Conservation (phyloP, 2,797 vertebrate genomes). For the Manis crassicaudata region DNA sequence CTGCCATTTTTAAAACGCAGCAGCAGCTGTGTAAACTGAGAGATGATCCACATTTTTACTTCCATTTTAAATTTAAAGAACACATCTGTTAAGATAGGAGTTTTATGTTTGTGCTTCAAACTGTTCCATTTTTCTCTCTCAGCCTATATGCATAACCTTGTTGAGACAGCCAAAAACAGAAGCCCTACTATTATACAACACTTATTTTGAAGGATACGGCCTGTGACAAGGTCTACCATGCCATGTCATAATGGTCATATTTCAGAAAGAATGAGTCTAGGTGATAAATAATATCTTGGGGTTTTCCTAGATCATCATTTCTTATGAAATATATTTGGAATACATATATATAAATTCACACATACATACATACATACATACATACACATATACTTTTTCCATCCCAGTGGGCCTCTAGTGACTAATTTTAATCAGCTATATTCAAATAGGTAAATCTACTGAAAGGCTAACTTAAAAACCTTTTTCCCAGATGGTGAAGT, state of each 20-base stretch:
- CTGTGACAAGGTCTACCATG: conserved; percentile 12
- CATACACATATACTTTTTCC: background rate
- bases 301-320: background rate
- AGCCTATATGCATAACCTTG: conserved; percentile 44
- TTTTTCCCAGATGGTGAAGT: background rate
- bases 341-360: background rate
- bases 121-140: background rate
- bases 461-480: background rate
- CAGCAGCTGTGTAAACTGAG: conserved; percentile 58
- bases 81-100: conserved; percentile 59
- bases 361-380: background rate
- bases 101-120: conserved; percentile 66
- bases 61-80: conserved; percentile 53
- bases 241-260: conserved; percentile 37
- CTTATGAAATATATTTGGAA: background rate
- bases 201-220: conserved; percentile 58
- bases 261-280: conserved; percentile 53
- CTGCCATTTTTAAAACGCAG: background rate
- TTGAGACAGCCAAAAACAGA: conserved; percentile 54
- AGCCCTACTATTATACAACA: background rate
- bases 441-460: conserved; percentile 35
- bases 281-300: background rate
- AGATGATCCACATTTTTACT: conserved; percentile 56
- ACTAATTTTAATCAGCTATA: background rate
- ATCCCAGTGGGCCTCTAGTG: background rate